Percentiles rank a stretch among this genome's conserved stretches.
These are phyloP conservation scores for Betta splendens DNA, from an alignment of 2,797 vertebrate genomes.

Conservation along the genomic window DNA sequence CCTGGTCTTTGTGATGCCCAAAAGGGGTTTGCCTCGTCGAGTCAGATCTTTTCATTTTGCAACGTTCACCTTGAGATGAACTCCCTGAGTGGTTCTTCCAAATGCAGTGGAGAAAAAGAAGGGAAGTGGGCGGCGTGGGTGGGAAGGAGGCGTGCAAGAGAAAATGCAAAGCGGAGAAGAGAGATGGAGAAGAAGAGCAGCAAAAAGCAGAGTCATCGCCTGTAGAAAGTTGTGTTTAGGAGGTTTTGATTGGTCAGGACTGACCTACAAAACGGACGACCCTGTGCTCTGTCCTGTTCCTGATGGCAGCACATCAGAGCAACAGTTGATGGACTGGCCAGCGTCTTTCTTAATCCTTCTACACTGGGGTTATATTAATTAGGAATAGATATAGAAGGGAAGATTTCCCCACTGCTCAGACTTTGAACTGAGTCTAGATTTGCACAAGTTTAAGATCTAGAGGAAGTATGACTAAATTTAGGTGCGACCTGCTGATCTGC, in stretches of 20 bases:
- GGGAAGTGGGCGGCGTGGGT: slow-evolving; percentile 48
- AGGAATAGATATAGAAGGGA: too few relatives aligned
- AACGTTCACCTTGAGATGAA: slow-evolving; percentile 63
- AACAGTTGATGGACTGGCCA: too few relatives aligned
- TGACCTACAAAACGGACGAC: too few relatives aligned
- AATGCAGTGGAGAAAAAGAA: slow-evolving; percentile 39
- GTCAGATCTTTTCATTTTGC: slow-evolving; percentile 55
- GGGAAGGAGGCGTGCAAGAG: slow-evolving; percentile 31
- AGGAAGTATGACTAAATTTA: too few relatives aligned
- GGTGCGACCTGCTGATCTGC: too few relatives aligned
- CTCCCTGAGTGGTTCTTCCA: slow-evolving; percentile 60
- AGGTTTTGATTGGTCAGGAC: slow-evolving; percentile 17
- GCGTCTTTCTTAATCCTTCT: too few relatives aligned
- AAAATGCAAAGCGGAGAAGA: slow-evolving; percentile 29
- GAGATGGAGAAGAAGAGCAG: neutral
- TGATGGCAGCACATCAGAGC: too few relatives aligned
- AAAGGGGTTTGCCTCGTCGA: slow-evolving; percentile 40
- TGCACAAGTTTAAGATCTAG: too few relatives aligned
- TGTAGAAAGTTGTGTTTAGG: slow-evolving; percentile 18
- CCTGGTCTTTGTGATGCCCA: slow-evolving; percentile 36
- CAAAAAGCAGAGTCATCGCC: slow-evolving; percentile 14
- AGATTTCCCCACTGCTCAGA: too few relatives aligned
- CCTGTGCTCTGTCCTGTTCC: too few relatives aligned
- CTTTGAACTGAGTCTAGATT: too few relatives aligned
- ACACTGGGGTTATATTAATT: too few relatives aligned